These are phyloP conservation scores for Drosophila navojoa DNA, from an alignment of 1,140 invertebrate genomes.

Conservation along the genomic window DNA sequence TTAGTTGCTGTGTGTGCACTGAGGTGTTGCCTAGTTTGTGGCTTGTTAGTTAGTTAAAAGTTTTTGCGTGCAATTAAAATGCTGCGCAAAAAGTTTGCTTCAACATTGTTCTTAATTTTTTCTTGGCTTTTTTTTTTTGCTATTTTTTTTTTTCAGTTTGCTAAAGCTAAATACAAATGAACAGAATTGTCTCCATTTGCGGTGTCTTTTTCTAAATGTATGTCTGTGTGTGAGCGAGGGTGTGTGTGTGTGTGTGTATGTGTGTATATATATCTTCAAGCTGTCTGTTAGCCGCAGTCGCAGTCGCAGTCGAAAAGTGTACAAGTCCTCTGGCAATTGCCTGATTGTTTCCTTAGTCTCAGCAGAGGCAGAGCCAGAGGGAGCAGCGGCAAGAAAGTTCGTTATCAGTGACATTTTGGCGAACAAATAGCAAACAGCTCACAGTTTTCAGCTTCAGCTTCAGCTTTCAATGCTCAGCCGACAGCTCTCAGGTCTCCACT, in stretches of 20 bases:
- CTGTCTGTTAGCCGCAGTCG: slow-evolving; percentile 40
- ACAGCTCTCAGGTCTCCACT: slow-evolving; percentile 3
- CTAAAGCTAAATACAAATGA: slow-evolving; percentile 79
- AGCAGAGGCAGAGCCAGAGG: slow-evolving; percentile 13
- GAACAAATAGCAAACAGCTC: slow-evolving; percentile 61
- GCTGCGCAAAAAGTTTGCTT: slow-evolving; percentile 78
- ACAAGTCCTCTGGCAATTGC: slow-evolving; percentile 77
- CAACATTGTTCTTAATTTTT: slow-evolving; percentile 79
- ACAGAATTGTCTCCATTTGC: slow-evolving; percentile 61
- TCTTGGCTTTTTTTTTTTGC: slow-evolving; percentile 39
- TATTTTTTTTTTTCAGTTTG: slow-evolving; percentile 54
- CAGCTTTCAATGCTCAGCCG: background rate
- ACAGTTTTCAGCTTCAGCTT: slow-evolving; percentile 4
- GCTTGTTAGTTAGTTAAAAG: slow-evolving; percentile 81
- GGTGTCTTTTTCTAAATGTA: slow-evolving; percentile 5
- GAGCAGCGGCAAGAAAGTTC: slow-evolving; percentile 53
- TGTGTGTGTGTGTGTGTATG: slow-evolving; percentile 19
- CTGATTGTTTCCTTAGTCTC: slow-evolving; percentile 79
- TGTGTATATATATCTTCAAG: slow-evolving; percentile 24
- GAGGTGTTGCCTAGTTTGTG: slow-evolving; percentile 79
- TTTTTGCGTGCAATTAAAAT: slow-evolving; percentile 82
- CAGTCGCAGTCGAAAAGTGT: slow-evolving; percentile 65
- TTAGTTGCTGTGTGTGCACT: slow-evolving; percentile 59
- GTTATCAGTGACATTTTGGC: slow-evolving; percentile 77
- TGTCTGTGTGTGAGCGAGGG: slow-evolving; percentile 7